Conservation (phyloP, 2,113 vertebrate genomes). For the Micromys minutus region DNA sequence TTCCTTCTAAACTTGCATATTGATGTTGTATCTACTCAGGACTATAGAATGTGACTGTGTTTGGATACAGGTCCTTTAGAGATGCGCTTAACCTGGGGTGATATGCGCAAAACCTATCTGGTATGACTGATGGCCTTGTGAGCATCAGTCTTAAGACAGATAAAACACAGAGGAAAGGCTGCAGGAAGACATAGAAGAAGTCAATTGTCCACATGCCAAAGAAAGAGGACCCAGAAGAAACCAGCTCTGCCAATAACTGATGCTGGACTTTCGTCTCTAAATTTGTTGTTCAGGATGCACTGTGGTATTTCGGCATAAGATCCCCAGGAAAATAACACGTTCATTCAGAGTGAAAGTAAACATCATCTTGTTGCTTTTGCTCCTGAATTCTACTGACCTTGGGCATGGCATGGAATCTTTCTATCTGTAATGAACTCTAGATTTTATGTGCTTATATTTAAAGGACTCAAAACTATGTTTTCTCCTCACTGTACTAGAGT, state of each 20-base stretch:
- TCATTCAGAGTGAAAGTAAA: neutral
- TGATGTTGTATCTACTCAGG: neutral
- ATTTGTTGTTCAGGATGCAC: neutral
- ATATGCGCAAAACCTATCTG: neutral
- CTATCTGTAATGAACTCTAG: neutral
- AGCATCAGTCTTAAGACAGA: neutral
- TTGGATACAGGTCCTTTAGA: neutral
- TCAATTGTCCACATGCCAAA: neutral
- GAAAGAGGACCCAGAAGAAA: neutral
- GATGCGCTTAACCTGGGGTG: neutral
- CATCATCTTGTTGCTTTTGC: neutral
- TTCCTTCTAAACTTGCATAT: neutral
- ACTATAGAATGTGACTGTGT: neutral
- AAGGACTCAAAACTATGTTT: neutral
- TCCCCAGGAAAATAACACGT: neutral
- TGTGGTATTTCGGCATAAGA: neutral
- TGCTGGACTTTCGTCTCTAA: neutral
- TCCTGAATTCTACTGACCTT: constrained; percentile 3
- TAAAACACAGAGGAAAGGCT: neutral
- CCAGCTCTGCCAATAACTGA: neutral
- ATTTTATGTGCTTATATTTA: neutral
- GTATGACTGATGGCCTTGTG: neutral
- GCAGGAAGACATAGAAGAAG: neutral
- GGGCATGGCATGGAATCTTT: neutral
- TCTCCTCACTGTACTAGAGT: neutral